Conservation (phyloP, 2,888 invertebrate species). For the Ichneumoninae sp. region DNA sequence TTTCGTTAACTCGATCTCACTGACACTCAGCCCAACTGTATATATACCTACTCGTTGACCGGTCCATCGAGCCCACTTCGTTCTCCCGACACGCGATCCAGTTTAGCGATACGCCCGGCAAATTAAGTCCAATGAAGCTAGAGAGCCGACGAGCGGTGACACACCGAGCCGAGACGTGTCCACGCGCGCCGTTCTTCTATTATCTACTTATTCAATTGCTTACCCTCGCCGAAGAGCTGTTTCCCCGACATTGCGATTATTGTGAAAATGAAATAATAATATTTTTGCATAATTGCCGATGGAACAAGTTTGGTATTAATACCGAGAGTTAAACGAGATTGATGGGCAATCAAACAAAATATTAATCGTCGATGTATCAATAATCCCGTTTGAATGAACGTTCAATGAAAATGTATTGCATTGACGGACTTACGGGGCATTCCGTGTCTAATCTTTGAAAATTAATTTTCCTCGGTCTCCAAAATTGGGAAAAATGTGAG, state of each 20-base stretch:
- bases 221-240: neutral
- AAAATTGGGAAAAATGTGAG: no score
- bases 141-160: constrained; percentile 43
- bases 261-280: neutral
- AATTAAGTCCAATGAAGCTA: constrained; percentile 73
- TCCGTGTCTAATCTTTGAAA: neutral
- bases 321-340: neutral
- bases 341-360: neutral
- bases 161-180: constrained; percentile 55
- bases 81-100: constrained; percentile 68
- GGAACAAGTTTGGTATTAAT: neutral
- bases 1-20: constrained; percentile 26
- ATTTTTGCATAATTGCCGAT: neutral
- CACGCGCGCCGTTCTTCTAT: constrained; percentile 44
- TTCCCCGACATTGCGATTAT: constrained; percentile 24
- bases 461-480: neutral
- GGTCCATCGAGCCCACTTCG: constrained; percentile 54
- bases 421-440: neutral
- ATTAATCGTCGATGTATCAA: neutral
- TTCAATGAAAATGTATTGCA: neutral
- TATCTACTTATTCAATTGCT: constrained; percentile 60
- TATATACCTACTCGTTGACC: constrained; percentile 27
- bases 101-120: constrained; percentile 64
- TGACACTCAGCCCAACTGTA: constrained; percentile 2
- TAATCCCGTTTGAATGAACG: neutral